phyloP scores from a whole-genome alignment of 2,797 vertebrate genomes.

The Tapera naevia region DNA sequence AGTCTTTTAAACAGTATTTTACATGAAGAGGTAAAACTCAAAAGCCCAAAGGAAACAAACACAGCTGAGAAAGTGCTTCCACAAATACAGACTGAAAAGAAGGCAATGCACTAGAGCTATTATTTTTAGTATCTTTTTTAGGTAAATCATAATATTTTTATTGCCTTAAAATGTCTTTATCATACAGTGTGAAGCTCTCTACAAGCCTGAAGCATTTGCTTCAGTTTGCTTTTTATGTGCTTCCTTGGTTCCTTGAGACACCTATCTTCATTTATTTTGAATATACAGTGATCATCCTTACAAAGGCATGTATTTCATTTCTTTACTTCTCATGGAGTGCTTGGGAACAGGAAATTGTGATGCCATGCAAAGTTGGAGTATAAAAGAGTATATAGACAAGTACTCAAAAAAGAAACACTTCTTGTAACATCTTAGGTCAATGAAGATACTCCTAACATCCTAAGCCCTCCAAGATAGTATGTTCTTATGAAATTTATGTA shows the following conservation, averaged over 20 bases:
- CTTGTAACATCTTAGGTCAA: not conserved
- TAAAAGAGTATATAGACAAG: not conserved
- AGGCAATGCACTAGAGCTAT: not conserved
- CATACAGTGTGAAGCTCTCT: not conserved
- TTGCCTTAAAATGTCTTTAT: not conserved
- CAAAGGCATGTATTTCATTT: not conserved
- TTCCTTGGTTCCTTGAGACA: not conserved
- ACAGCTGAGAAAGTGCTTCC: not conserved
- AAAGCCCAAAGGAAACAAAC: not conserved
- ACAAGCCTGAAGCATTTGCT: not conserved
- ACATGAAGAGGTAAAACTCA: not conserved
- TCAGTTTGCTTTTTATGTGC: not conserved
- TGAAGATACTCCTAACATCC: not conserved
- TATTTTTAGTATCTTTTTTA: not conserved
- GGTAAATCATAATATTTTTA: fast-evolving
- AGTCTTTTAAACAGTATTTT: not conserved
- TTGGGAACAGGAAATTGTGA: not conserved
- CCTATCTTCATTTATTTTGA: not conserved
- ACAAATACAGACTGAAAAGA: not conserved
- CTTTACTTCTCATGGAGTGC: not conserved
- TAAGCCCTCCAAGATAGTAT: not conserved
- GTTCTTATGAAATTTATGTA: not conserved
- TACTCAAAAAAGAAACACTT: not conserved
- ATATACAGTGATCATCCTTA: not conserved
- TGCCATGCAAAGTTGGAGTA: not conserved